A percentile compares a stretch with the other conserved stretches of the same genome.
Evolutionary conservation across 2,888 invertebrate species (phyloP).

Genomic region (Junonia oenone): DNA sequence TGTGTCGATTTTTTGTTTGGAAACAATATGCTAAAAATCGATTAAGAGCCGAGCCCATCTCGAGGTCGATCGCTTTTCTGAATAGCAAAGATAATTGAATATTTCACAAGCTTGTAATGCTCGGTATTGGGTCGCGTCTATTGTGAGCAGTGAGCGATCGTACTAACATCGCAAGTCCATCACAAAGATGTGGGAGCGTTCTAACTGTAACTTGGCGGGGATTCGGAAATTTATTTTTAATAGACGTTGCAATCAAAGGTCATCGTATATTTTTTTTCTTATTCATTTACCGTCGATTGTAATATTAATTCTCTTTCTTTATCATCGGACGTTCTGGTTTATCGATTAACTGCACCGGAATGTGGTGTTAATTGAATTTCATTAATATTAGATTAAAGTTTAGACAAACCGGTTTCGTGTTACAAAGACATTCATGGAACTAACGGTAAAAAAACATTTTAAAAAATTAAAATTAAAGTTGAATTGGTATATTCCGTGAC

Average conservation of each 20-base stretch:
- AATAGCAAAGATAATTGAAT: slow-evolving; percentile 39
- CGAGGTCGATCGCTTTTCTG: slow-evolving; percentile 19
- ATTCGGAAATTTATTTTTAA: slow-evolving; percentile 29
- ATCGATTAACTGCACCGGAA: neutral
- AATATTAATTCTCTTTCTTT: neutral
- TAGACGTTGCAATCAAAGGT: slow-evolving; percentile 24
- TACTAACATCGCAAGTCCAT: slow-evolving; percentile 17
- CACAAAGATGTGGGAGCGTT: slow-evolving; percentile 15
- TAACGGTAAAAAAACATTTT: neutral
- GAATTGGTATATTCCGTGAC: neutral
- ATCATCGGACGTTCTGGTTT: neutral
- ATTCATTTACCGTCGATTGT: slow-evolving; percentile 1
- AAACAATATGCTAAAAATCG: slow-evolving; percentile 21
- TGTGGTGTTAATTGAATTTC: neutral
- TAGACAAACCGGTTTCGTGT: neutral
- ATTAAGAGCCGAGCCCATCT: slow-evolving; percentile 20
- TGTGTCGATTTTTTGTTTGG: neutral
- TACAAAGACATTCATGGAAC: neutral
- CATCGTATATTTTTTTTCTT: slow-evolving; percentile 20
- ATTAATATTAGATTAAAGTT: neutral
- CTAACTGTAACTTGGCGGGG: slow-evolving; percentile 34
- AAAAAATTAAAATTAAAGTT: neutral
- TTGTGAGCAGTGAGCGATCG: slow-evolving; percentile 21
- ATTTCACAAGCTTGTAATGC: slow-evolving; percentile 34
- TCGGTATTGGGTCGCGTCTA: slow-evolving; percentile 18